These are phyloP conservation scores for Gymnorhina tibicen DNA, from an alignment of 2,113 vertebrate genomes.

Conservation along the genomic window DNA sequence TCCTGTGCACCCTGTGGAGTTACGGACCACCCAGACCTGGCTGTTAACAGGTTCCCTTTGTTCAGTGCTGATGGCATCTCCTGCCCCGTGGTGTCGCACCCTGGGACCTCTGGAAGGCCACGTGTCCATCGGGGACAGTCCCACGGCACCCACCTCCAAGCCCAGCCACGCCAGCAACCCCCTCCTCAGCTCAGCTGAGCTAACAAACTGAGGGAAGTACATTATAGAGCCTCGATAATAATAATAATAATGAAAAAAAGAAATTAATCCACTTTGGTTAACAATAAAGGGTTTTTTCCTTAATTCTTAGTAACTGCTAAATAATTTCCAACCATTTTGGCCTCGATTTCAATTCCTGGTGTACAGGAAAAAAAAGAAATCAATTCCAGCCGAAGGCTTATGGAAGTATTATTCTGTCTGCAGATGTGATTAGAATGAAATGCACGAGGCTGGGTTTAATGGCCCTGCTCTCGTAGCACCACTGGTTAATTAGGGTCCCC, in stretches of 20 bases:
- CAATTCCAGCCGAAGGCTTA: constrained; percentile 24
- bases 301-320: constrained; percentile 11
- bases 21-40: neutral
- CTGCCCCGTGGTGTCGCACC: neutral
- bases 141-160: neutral
- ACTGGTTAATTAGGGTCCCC: neutral
- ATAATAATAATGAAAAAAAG: neutral
- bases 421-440: constrained; percentile 32
- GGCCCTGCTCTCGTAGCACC: neutral
- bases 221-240: neutral
- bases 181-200: neutral
- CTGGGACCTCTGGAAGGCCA: neutral
- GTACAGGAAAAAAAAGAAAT: neutral
- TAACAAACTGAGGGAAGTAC: neutral
- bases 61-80: neutral
- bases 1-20: neutral
- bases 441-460: neutral
- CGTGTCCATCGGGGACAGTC: neutral
- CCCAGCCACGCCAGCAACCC: neutral
- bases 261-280: neutral
- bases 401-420: constrained; percentile 36
- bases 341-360: neutral
- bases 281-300: neutral
- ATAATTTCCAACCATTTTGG: neutral
- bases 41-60: neutral